Base-by-base conservation (phyloP, 2,888 invertebrate genomes). In the Polymixis lichenea region DNA sequence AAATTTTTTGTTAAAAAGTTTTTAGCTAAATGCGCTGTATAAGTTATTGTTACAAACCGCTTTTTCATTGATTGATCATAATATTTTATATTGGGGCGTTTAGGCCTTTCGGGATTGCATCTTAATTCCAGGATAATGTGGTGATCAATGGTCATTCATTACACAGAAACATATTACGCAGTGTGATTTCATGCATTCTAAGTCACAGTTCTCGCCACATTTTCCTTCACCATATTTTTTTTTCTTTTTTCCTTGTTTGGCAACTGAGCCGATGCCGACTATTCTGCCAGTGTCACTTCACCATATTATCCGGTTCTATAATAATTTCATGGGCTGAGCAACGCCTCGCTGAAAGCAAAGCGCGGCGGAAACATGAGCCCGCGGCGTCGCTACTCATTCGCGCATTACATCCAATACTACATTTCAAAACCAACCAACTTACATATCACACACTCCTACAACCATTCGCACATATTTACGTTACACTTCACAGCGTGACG, bases 401-500 rank as follows among this genome's bases (percentile, higher is more conserved):
- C 74, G 32, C 55, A 78, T 78, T 62, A 67, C 49, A n/a, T n/a
- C n/a, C n/a, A 81, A 56, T 76, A 58, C 51, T 28, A 81, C 43
- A 15, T 78, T 65, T 51, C 46, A 53, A 69, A 83, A n/a, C n/a
- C 67, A 49, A 58, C 76, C n/a, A 56, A 68, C 56, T 56, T 51
- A 76, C 49, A 43, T 66, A 75, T 60, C 65, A 66, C 55, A 75
- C 60, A 51, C 75, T 75, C 43, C 32, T 32, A 80, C 64, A 78
- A 49, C 25, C 56, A 62, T 64, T 83, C 71, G 82, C 77, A 88
- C 85, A 87, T 90, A 89, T 90, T 89, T 89, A 88, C 89, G 87
- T 82, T 87, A 87, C 90, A 88, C 90, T 90, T 81, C 81, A 86
- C 84, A 86, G 84, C 75, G 79, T 84, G 82, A 82, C 86, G 87